These are phyloP conservation scores for Avahi laniger DNA, from an alignment of 2,797 vertebrate genomes.

Conservation along the genomic window DNA sequence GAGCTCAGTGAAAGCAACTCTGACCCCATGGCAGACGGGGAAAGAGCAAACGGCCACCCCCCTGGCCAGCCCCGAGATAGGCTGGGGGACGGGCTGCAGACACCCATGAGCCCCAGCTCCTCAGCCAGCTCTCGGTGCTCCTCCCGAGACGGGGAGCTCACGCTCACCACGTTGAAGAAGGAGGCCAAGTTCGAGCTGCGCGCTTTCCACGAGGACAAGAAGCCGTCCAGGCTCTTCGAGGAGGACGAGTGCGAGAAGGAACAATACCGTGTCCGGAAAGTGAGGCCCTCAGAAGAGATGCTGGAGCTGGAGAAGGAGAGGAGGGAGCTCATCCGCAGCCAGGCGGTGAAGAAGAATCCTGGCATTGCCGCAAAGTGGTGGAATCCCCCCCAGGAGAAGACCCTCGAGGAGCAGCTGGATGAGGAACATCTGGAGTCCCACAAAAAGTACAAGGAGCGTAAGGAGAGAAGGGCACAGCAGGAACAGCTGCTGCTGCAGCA, in stretches of 20 bases:
- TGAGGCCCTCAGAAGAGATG: slow-evolving; percentile 93
- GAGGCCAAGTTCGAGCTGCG: slow-evolving; percentile 95
- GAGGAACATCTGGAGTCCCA: slow-evolving; percentile 95
- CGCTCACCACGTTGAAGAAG: slow-evolving; percentile 87
- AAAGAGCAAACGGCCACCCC: slow-evolving; percentile 84
- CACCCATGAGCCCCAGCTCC: slow-evolving; percentile 84
- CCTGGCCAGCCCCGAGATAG: slow-evolving; percentile 65
- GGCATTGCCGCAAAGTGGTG: slow-evolving; percentile 96
- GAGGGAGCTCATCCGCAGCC: slow-evolving; percentile 94
- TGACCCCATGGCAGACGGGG: slow-evolving; percentile 70
- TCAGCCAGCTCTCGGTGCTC: slow-evolving; percentile 85
- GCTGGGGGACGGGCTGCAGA: slow-evolving; percentile 75
- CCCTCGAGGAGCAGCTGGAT: slow-evolving; percentile 93
- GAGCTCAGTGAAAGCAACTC: slow-evolving; percentile 75
- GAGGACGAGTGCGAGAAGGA: slow-evolving; percentile 89
- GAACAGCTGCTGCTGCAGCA: slow-evolving; percentile 62
- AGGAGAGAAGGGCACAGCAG: slow-evolving; percentile 89
- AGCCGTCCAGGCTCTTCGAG: slow-evolving; percentile 94
- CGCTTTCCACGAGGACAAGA: slow-evolving; percentile 95
- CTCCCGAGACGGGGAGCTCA: slow-evolving; percentile 85
- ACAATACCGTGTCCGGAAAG: slow-evolving; percentile 91
- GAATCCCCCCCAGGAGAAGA: slow-evolving; percentile 96
- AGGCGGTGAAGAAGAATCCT: slow-evolving; percentile 98
- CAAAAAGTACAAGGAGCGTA: slow-evolving; percentile 95
- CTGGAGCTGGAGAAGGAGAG: slow-evolving; percentile 97